Evolutionary conservation across 2,888 invertebrate genomes (phyloP).

Genomic region (Litoditis marina): DNA sequence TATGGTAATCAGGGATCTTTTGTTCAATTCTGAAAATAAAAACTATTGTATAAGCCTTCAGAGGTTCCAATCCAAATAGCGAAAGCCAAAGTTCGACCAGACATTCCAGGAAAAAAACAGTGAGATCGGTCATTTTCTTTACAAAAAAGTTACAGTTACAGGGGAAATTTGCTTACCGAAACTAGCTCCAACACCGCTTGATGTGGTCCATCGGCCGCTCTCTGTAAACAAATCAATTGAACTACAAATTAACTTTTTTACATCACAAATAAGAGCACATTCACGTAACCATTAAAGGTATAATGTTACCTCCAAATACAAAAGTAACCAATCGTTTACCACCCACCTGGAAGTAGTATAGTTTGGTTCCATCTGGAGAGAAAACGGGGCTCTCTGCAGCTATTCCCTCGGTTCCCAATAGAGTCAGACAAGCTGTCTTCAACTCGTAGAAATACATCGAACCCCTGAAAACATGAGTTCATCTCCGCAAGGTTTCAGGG

Average conservation of each 20-base stretch:
- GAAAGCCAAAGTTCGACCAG: too few species aligned
- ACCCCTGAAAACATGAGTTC: conserved; percentile 30
- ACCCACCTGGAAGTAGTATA: conserved; percentile 31
- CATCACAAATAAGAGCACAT: too few species aligned
- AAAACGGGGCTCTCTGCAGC: conserved; percentile 39
- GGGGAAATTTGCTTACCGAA: conserved; percentile 10
- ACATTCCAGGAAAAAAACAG: too few species aligned
- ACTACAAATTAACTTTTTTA: conserved; percentile 21
- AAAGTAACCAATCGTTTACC: background rate
- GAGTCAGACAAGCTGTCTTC: conserved; percentile 28
- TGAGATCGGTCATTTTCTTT: too few species aligned
- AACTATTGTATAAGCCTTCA: too few species aligned
- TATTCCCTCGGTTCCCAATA: conserved; percentile 27
- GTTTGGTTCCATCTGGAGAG: conserved; percentile 44
- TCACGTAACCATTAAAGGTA: too few species aligned
- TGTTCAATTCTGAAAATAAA: too few species aligned
- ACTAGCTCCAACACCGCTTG: conserved; percentile 42
- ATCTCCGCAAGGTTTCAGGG: too few species aligned
- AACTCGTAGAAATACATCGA: conserved; percentile 52
- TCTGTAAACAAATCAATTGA: too few species aligned
- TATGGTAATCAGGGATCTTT: too few species aligned
- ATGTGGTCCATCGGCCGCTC: conserved; percentile 55
- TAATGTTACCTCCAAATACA: too few species aligned
- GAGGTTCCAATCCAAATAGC: too few species aligned
- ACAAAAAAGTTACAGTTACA: background rate